phyloP scores from a whole-genome alignment of 2,888 invertebrate genomes.

The Himalopsyche japonica region DNA sequence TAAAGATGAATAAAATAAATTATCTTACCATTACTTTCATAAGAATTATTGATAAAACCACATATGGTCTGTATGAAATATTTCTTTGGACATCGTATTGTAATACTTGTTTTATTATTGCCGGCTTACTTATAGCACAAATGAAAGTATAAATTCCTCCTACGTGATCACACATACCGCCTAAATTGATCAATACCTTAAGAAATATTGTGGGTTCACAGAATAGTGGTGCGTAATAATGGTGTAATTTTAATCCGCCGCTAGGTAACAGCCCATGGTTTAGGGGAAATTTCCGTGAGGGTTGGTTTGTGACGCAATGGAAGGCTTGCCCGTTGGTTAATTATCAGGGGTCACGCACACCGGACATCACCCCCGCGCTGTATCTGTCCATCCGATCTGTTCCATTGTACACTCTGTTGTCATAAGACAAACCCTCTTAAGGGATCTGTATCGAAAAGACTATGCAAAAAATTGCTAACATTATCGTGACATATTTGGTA shows the following conservation, averaged over 20 bases:
- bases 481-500: too few species aligned
- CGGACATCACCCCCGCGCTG: constrained; percentile 10
- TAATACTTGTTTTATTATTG: too few species aligned
- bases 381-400: constrained; percentile 1
- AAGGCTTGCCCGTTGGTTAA: constrained; percentile 20
- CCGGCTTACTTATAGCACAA: neutral
- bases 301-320: neutral
- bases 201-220: neutral
- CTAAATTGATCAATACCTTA: neutral
- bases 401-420: neutral
- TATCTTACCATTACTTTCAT: too few species aligned
- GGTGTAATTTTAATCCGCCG: neutral
- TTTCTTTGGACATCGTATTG: too few species aligned
- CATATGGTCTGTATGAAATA: too few species aligned
- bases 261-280: neutral
- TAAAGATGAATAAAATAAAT: too few species aligned
- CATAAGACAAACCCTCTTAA: neutral
- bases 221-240: neutral
- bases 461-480: too few species aligned
- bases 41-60: too few species aligned
- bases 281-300: neutral
- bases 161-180: neutral
- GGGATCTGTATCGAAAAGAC: neutral
- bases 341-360: constrained; percentile 22
- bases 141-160: neutral